Conservation (phyloP, 53 echinoderm and acorn worm genomes). For the Stichopus horrens region DNA sequence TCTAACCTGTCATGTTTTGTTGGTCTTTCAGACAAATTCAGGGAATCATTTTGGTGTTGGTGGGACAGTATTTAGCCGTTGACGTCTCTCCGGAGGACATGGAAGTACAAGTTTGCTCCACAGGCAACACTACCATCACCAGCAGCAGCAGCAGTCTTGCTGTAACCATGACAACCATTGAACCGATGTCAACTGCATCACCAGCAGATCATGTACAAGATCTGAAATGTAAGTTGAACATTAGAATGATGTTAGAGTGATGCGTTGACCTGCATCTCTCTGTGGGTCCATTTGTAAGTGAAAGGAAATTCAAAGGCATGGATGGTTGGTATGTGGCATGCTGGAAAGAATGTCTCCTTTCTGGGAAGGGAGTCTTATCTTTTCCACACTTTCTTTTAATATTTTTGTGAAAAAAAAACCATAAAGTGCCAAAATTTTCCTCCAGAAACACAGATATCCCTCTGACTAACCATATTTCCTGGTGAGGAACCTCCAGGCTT, state of each 20-base stretch:
- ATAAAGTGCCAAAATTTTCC: too few species aligned
- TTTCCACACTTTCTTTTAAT: too few species aligned
- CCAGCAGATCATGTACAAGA: constrained; percentile 5
- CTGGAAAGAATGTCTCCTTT: too few species aligned
- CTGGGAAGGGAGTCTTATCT: too few species aligned
- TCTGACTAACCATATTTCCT: too few species aligned
- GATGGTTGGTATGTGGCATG: too few species aligned
- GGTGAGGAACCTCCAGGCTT: too few species aligned
- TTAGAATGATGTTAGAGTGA: too few species aligned
- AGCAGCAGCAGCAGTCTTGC: not conserved
- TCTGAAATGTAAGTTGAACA: constrained; percentile 18
- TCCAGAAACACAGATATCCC: too few species aligned
- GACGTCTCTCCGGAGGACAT: constrained; percentile 48
- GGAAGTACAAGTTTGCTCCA: not conserved
- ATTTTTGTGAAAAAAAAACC: too few species aligned
- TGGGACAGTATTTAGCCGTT: constrained; percentile 53
- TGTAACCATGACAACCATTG: not conserved
- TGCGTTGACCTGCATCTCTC: not conserved
- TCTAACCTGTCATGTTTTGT: not conserved
- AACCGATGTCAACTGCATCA: not conserved
- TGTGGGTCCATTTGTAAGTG: not conserved
- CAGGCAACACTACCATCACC: not conserved
- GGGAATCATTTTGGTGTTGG: constrained; percentile 71
- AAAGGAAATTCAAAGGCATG: not conserved
- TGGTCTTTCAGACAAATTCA: constrained; percentile 78